A percentile compares a stretch with the other conserved stretches of the same genome.
Conservation (phyloP, 2,113 vertebrate species). For the Onychorhynchus coronatus region DNA sequence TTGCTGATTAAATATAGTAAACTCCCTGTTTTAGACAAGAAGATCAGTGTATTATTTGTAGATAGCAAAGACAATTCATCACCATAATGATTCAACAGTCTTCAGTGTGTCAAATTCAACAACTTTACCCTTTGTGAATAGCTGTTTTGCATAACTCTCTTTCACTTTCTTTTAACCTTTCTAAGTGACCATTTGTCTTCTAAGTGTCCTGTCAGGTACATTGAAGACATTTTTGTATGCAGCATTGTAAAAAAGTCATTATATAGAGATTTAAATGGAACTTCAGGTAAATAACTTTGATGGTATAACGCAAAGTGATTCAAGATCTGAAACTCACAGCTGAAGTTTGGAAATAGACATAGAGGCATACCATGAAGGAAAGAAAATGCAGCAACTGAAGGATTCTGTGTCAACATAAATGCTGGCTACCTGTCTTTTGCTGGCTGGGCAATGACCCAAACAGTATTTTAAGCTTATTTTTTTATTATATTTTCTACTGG, state of each 20-base stretch:
- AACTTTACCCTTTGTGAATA: conserved; percentile 12
- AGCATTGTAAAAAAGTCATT: conserved; percentile 9
- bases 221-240: background rate
- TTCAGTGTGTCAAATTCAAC: conserved; percentile 53
- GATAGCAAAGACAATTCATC: conserved; percentile 47
- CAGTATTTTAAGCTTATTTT: background rate
- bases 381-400: background rate
- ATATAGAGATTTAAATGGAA: background rate
- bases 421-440: background rate
- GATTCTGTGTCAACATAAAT: background rate
- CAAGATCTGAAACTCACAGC: background rate
- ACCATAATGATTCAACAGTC: conserved; percentile 39
- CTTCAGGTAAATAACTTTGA: conserved; percentile 1
- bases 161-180: conserved; percentile 47
- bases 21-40: conserved; percentile 9
- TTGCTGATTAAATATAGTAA: conserved; percentile 26
- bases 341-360: background rate
- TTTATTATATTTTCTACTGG: background rate
- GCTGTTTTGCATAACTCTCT: conserved; percentile 37
- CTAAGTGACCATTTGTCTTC: conserved; percentile 54
- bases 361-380: background rate
- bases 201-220: conserved; percentile 16
- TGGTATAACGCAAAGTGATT: background rate
- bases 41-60: conserved; percentile 43
- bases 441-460: background rate